Percentiles rank a stretch among this genome's conserved stretches.
Conservation (phyloP, 2,113 vertebrate species). For the Burhinus bistriatus region DNA sequence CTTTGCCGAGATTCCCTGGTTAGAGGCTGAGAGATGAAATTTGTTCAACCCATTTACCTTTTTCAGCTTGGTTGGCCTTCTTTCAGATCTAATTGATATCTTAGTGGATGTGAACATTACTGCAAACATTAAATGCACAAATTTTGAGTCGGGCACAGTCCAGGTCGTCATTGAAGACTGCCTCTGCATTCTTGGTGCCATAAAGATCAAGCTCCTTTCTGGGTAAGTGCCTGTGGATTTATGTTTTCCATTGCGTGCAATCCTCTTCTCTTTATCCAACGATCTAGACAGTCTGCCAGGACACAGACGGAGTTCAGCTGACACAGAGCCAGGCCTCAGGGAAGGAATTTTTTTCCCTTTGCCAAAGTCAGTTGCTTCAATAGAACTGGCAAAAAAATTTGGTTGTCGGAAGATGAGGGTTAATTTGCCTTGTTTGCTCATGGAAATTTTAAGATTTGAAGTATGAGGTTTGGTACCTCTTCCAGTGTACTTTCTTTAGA, state of each 20-base stretch:
- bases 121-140: background rate
- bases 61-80: slow-evolving; percentile 38
- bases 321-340: background rate
- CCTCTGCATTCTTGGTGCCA: background rate
- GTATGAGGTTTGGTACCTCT: background rate
- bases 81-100: slow-evolving; percentile 26
- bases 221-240: slow-evolving; percentile 3
- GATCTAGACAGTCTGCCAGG: background rate
- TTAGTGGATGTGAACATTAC: slow-evolving; percentile 6
- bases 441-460: background rate
- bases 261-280: background rate
- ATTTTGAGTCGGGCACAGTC: slow-evolving; percentile 10
- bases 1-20: background rate
- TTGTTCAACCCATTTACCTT: background rate
- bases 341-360: background rate
- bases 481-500: background rate
- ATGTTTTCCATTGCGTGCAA: background rate
- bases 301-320: background rate
- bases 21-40: background rate
- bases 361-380: background rate
- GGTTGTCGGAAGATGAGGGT: background rate
- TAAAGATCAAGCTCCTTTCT: slow-evolving; percentile 23
- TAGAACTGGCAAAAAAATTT: background rate
- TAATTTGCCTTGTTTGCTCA: background rate
- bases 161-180: slow-evolving; percentile 44